phyloP scores from a whole-genome alignment of 2,113 vertebrate genomes.

The Strigops habroptila region DNA sequence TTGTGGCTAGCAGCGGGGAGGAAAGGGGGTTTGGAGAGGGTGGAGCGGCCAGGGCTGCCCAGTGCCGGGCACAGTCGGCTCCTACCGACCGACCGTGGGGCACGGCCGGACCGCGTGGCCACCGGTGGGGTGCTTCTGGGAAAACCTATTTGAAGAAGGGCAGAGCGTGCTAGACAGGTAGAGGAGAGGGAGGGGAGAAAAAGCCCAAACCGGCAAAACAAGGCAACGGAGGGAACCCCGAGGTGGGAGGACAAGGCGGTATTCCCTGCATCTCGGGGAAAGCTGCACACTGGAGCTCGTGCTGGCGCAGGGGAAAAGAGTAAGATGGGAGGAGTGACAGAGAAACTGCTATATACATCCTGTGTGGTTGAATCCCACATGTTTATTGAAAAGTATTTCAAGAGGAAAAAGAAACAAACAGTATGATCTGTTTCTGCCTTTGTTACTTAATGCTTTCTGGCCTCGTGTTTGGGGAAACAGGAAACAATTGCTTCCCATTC shows the following conservation, averaged over 20 bases:
- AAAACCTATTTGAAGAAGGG: not conserved
- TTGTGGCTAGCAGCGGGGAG: no score
- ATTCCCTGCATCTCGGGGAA: not conserved
- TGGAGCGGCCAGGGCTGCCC: not conserved
- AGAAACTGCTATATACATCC: not conserved
- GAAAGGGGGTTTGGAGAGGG: not conserved
- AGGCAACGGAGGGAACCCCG: accelerated
- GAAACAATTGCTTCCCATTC: not conserved
- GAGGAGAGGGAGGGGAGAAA: not conserved
- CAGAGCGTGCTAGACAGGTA: not conserved
- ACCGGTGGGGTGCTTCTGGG: not conserved
- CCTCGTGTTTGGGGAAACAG: not conserved
- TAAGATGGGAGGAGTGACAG: not conserved
- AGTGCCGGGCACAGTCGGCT: accelerated
- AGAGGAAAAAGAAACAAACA: not conserved
- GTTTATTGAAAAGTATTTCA: not conserved
- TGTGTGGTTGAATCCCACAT: not conserved
- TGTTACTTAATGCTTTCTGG: not conserved
- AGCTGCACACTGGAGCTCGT: not conserved
- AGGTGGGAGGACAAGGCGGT: not conserved
- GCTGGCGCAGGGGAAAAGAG: not conserved
- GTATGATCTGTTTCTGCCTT: not conserved
- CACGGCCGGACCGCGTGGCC: not conserved
- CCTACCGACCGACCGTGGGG: accelerated
- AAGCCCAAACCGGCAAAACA: accelerated